These are phyloP conservation scores for Rugalucina vietnamica DNA, from an alignment of 2,888 invertebrate genomes.

Conservation along the genomic window DNA sequence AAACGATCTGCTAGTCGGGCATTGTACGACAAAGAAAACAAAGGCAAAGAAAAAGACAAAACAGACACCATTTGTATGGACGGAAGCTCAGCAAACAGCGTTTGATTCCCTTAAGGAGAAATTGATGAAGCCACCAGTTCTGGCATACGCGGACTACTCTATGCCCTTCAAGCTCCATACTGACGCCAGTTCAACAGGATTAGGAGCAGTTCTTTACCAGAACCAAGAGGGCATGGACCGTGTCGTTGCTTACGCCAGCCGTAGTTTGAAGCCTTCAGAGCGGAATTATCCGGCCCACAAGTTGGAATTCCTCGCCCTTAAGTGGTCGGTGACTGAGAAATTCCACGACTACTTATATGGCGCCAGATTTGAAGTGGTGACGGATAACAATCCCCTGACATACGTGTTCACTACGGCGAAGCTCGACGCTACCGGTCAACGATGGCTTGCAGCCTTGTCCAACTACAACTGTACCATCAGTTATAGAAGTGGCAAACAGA, in stretches of 20 bases:
- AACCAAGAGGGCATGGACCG: constrained; percentile 17
- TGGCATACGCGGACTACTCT: constrained; percentile 21
- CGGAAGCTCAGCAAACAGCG: not conserved
- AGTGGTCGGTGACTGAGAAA: constrained; percentile 53
- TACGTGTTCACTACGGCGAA: constrained; percentile 40
- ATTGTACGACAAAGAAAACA: not conserved
- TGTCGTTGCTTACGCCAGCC: constrained; percentile 39
- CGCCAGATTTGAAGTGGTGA: constrained; percentile 24
- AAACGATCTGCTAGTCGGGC: constrained; percentile 1
- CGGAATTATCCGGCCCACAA: constrained; percentile 40
- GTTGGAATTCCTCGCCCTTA: too few species aligned
- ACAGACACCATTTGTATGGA: not conserved
- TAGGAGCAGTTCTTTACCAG: constrained; percentile 51
- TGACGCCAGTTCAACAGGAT: constrained; percentile 34
- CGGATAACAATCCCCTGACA: constrained; percentile 51
- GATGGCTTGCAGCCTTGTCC: not conserved
- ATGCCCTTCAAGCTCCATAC: constrained; percentile 41
- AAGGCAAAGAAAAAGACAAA: not conserved
- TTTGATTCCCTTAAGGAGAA: constrained; percentile 6
- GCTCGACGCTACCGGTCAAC: not conserved
- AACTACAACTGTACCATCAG: not conserved
- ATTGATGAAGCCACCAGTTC: constrained; percentile 12
- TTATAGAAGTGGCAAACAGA: not conserved
- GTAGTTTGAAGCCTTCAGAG: constrained; percentile 28
- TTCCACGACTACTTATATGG: constrained; percentile 42